Conservation (phyloP, 2,797 vertebrate species). For the Onychomys leucogaster region DNA sequence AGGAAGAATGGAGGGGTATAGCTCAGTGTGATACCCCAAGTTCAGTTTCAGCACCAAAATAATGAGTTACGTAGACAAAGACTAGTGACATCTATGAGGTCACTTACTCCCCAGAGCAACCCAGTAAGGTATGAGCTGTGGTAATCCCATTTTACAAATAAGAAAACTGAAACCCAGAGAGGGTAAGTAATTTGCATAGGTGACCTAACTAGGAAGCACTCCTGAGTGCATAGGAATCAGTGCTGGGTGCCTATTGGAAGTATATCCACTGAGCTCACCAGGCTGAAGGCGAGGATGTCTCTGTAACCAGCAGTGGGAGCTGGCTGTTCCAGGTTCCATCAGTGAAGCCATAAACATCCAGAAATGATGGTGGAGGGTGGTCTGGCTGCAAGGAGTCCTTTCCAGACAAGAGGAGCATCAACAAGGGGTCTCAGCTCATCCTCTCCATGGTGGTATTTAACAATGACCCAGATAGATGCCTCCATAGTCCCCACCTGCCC, state of each 20-base stretch:
- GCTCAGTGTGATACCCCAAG: not conserved
- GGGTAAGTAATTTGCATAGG: not conserved
- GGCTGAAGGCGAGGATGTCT: not conserved
- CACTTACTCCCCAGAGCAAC: not conserved
- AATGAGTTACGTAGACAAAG: not conserved
- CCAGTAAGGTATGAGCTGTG: not conserved
- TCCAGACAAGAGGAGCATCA: not conserved
- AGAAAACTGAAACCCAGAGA: constrained; percentile 22
- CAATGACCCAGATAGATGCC: not conserved
- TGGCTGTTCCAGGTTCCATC: not conserved
- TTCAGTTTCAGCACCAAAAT: not conserved
- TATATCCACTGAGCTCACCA: not conserved
- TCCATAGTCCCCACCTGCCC: not conserved
- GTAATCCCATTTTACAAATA: constrained; percentile 53
- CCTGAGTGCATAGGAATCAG: not conserved
- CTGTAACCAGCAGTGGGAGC: not conserved
- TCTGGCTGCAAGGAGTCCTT: not conserved
- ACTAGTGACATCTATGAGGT: not conserved
- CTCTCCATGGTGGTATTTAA: not conserved
- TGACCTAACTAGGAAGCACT: not conserved
- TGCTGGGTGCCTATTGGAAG: not conserved
- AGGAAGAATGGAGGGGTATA: not conserved
- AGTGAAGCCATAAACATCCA: not conserved
- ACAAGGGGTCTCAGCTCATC: not conserved
- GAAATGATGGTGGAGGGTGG: not conserved